phyloP scores from a whole-genome alignment of 37 sponge, comb jelly and placozoan species.

The Aplysina aerophoba region DNA sequence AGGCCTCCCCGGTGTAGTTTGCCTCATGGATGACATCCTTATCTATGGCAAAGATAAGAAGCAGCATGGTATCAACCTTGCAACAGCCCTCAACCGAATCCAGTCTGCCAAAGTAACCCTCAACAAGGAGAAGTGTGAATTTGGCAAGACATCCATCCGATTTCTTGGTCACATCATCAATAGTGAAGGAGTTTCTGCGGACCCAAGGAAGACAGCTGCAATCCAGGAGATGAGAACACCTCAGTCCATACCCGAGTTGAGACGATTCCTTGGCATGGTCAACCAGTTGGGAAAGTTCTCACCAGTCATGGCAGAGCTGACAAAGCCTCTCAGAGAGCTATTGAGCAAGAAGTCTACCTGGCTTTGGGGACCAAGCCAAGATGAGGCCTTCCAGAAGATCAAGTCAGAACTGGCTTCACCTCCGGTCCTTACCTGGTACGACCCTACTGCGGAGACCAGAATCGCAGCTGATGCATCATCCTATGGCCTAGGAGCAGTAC shows the following conservation, averaged over 20 bases:
- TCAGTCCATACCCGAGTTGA: neutral
- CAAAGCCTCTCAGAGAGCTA: slow-evolving; percentile 40
- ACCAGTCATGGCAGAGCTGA: slow-evolving; percentile 6
- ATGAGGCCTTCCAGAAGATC: slow-evolving; percentile 41
- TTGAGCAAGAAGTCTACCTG: slow-evolving; percentile 2
- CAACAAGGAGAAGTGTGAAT: slow-evolving; percentile 41
- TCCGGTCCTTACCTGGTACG: slow-evolving; percentile 38
- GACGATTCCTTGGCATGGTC: slow-evolving; percentile 46
- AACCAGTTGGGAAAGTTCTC: slow-evolving; percentile 44
- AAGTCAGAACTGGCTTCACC: slow-evolving; percentile 36
- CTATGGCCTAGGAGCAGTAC: slow-evolving; percentile 61
- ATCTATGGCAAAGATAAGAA: slow-evolving; percentile 33
- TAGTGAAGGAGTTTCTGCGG: no score
- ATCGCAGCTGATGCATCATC: slow-evolving; percentile 45
- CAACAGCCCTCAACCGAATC: neutral
- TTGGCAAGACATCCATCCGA: slow-evolving; percentile 22
- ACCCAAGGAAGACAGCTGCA: slow-evolving; percentile 24
- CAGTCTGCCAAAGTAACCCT: slow-evolving; percentile 22
- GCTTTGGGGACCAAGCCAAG: slow-evolving; percentile 40
- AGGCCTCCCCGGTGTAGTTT: slow-evolving; percentile 34
- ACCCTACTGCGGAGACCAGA: slow-evolving; percentile 13
- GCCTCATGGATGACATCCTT: slow-evolving; percentile 40
- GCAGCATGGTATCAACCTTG: slow-evolving; percentile 29
- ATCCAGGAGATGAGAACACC: slow-evolving; percentile 28
- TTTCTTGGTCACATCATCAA: slow-evolving; percentile 46